Conservation (phyloP, 2,797 vertebrate species). For the Heliangelus exortis region DNA sequence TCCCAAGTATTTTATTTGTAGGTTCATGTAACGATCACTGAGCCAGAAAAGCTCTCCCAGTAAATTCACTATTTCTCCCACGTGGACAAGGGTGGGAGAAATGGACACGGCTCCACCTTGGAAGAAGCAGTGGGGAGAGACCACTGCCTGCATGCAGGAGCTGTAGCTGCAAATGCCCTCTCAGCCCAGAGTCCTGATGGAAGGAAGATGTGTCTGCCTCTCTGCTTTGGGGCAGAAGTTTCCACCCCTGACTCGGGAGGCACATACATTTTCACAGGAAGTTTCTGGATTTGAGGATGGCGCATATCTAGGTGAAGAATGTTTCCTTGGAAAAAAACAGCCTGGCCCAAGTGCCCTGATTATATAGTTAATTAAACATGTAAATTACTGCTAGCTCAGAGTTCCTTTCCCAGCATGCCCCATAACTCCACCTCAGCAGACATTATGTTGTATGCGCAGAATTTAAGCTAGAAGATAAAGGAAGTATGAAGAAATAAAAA, state of each 20-base stretch:
- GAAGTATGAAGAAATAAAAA: conserved; percentile 31
- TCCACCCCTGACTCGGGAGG: not conserved
- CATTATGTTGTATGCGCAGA: not conserved
- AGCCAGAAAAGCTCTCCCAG: not conserved
- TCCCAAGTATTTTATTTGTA: not conserved
- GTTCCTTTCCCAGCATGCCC: conserved; percentile 12
- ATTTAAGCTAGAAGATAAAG: conserved; percentile 25
- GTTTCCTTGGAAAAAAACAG: not conserved
- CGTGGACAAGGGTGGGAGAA: not conserved
- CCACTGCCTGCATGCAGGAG: not conserved
- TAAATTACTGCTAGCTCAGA: conserved; percentile 49
- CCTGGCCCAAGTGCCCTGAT: conserved; percentile 38
- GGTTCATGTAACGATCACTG: not conserved
- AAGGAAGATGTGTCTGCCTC: rapidly evolving
- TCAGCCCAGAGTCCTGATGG: not conserved
- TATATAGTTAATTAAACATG: conserved; percentile 62
- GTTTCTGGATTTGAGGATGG: not conserved
- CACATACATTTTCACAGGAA: not conserved
- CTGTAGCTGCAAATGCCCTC: not conserved
- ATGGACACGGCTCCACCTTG: not conserved
- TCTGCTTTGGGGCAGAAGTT: not conserved
- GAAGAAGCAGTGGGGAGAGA: not conserved
- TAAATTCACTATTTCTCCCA: not conserved
- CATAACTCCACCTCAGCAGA: conserved; percentile 37
- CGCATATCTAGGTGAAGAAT: conserved; percentile 12